Base-by-base conservation (phyloP, 2,797 vertebrate genomes). In the Philypnodon macrostomus region DNA sequence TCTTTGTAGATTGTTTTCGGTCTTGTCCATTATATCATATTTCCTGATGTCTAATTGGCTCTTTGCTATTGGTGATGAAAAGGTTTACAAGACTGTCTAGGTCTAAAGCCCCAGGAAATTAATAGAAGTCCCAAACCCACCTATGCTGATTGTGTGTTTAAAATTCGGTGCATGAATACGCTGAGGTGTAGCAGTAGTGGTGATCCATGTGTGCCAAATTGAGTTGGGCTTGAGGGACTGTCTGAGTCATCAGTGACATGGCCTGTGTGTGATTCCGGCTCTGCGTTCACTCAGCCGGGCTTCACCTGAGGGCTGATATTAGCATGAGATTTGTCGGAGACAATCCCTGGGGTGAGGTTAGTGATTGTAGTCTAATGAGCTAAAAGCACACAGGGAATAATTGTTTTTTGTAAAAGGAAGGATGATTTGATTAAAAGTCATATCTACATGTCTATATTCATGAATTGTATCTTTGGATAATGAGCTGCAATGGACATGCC, bases 191-290 rank as follows among this genome's bases (percentile, higher is more conserved):
- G 67, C 53, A 53, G 63, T 57, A 58, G 62, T 62, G 46, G 70
- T 69, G 57, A 60, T 83, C 70, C 64, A n/a, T 76, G 64, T 56
- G 52, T 24, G 64, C 66, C 75, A 85, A 80, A 86, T 81, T 80
- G 77, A 60, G 67, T 75, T 77, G 77, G 78, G 71, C 70, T 75
- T 86, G 65, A 80, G 81, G 79, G 75, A 81, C 75, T 14, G 57
- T 73, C 69, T 81, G 81, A 83, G 71, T 76, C 75, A 85, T 78
- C 67, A 51, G 60, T 81, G 74, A 76, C 67, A 57, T 71, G 70
- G 60, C 58, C 47, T 41, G 52, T 38, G 56, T 73, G 39, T 70
- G 69, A 79, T 80, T 81, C 67, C 57, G 74, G 58, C 57, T 64
- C 32, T 47, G 54, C 64, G 67, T 60, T 77, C 55, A 57, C 55